phyloP scores from a whole-genome alignment of 2,797 vertebrate genomes.

The Crenichthys baileyi region DNA sequence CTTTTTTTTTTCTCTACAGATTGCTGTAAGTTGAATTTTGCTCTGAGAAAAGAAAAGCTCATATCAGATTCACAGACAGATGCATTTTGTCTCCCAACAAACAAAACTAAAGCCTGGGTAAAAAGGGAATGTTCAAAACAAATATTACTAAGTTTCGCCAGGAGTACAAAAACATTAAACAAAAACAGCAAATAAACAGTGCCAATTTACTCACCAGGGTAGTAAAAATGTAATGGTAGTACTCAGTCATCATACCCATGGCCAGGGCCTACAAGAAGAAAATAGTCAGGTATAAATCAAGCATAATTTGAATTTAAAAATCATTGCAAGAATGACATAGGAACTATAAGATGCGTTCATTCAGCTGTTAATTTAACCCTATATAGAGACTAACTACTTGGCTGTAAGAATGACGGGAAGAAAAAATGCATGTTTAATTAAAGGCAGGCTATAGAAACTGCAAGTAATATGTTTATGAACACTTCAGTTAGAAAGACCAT shows the following conservation, averaged over 20 bases:
- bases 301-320: conserved; percentile 22
- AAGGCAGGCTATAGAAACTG: neutral
- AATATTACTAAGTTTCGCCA: conserved; percentile 14
- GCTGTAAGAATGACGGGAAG: neutral
- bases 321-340: conserved; percentile 27
- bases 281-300: conserved; percentile 34
- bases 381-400: neutral
- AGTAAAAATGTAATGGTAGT: conserved; percentile 99
- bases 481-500: neutral
- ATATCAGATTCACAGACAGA: conserved; percentile 31
- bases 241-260: conserved; percentile 99
- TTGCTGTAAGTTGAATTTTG: conserved; percentile 38
- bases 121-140: conserved; percentile 18
- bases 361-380: conserved; percentile 30
- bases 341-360: conserved; percentile 25
- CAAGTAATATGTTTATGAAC: neutral
- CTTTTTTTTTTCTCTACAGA: conserved; percentile 21
- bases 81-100: conserved; percentile 25
- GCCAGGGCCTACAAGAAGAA: conserved; percentile 87
- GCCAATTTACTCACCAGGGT: conserved; percentile 89
- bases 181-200: conserved; percentile 20
- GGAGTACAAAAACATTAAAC: conserved; percentile 12
- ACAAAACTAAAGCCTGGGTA: conserved; percentile 4
- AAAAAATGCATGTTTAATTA: neutral
- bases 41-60: conserved; percentile 35